phyloP scores from a whole-genome alignment of 30 jellyfish, hydroid and myxozoan species.

The Morbakka virulenta region DNA sequence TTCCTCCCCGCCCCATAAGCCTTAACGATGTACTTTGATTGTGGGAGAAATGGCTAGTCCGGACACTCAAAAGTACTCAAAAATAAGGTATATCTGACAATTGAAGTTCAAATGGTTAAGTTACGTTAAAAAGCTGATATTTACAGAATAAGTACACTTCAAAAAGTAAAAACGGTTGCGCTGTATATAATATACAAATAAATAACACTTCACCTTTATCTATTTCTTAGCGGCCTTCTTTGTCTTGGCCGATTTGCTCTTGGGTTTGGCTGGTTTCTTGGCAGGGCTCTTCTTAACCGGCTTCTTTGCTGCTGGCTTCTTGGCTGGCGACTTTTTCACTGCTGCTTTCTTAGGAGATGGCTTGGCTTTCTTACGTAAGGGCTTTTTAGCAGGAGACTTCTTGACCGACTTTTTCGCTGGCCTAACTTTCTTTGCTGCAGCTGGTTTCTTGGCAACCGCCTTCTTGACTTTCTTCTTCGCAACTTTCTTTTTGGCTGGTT shows the following conservation, averaged over 20 bases:
- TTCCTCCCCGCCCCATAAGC: too few species aligned
- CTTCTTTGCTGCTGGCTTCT: slow-evolving; percentile 52
- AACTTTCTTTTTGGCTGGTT: slow-evolving; percentile 40
- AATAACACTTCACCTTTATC: too few species aligned
- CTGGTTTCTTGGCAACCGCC: slow-evolving; percentile 23
- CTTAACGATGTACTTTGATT: too few species aligned
- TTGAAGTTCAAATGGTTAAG: too few species aligned
- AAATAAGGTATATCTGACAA: too few species aligned
- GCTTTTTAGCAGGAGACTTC: slow-evolving; percentile 31
- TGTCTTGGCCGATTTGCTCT: slow-evolving; percentile 60
- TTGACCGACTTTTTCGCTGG: slow-evolving; percentile 5
- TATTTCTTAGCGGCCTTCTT: slow-evolving; percentile 58
- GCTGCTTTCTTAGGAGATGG: slow-evolving; percentile 12
- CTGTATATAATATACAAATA: too few species aligned
- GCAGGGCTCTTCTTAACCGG: slow-evolving; percentile 53
- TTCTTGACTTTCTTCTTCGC: slow-evolving; percentile 27
- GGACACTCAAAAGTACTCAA: too few species aligned
- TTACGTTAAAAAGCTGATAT: too few species aligned
- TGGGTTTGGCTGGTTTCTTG: slow-evolving; percentile 47
- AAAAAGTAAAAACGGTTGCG: too few species aligned
- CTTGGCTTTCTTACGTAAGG: neutral
- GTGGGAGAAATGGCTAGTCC: too few species aligned
- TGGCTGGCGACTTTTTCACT: slow-evolving; percentile 25
- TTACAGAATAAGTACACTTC: too few species aligned
- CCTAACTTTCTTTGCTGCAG: slow-evolving; percentile 30